Evolutionary conservation across 2,797 vertebrate species (phyloP).

Genomic region (Lindbergichthys nudifrons): DNA sequence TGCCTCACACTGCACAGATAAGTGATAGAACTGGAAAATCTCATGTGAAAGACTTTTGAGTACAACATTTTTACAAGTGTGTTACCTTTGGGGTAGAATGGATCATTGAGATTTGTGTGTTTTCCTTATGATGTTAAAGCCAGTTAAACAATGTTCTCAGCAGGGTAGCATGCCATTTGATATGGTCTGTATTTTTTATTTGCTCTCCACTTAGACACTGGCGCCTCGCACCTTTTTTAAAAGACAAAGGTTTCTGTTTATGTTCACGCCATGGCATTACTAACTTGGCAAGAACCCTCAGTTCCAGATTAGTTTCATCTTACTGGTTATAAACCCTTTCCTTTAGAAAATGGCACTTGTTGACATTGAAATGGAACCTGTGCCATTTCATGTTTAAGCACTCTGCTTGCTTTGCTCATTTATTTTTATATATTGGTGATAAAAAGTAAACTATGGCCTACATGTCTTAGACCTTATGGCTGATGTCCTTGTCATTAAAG

Average conservation of each 20-base stretch:
- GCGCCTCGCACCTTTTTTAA: constrained; percentile 48
- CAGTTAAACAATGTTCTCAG: constrained; percentile 59
- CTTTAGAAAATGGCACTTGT: constrained; percentile 39
- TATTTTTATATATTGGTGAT: constrained; percentile 18
- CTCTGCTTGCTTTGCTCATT: background rate
- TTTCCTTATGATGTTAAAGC: constrained; percentile 44
- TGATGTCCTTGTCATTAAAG: background rate
- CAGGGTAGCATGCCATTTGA: constrained; percentile 54
- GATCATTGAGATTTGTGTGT: constrained; percentile 38
- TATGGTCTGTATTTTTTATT: constrained; percentile 66
- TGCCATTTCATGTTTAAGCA: constrained; percentile 28
- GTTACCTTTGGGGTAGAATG: constrained; percentile 35
- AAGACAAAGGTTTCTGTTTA: constrained; percentile 77
- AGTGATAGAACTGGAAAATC: constrained; percentile 6
- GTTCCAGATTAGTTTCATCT: constrained; percentile 61
- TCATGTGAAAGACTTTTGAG: background rate
- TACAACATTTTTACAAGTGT: background rate
- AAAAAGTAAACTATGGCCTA: background rate
- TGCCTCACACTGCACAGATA: constrained; percentile 10
- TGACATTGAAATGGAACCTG: constrained; percentile 50
- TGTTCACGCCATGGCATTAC: constrained; percentile 66
- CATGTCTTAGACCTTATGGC: background rate
- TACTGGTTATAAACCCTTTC: constrained; percentile 50
- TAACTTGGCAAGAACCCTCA: constrained; percentile 35
- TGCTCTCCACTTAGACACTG: constrained; percentile 54